Conservation (phyloP, 2,888 invertebrate genomes). For the Oxystoma pomonae region DNA sequence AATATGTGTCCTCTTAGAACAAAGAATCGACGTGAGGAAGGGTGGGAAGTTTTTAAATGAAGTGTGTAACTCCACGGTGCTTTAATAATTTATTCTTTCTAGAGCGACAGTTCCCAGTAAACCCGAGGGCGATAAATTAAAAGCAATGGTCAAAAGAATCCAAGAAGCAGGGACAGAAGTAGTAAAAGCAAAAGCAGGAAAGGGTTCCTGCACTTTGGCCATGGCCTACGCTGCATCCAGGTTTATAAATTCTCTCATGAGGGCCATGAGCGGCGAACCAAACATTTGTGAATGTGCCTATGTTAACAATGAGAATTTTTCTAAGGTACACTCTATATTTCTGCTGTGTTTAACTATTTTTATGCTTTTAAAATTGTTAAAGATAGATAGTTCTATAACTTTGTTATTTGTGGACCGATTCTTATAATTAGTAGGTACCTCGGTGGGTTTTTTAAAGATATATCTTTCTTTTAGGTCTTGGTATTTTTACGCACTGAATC, state of each 20-base stretch:
- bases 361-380: too few relatives aligned
- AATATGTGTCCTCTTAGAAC: too few relatives aligned
- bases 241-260: slow-evolving; percentile 61
- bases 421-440: too few relatives aligned
- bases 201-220: slow-evolving; percentile 93
- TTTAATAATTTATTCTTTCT: slow-evolving; percentile 2
- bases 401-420: too few relatives aligned
- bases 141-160: slow-evolving; percentile 81
- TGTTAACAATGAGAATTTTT: slow-evolving; percentile 66
- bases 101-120: slow-evolving; percentile 68
- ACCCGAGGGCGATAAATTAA: slow-evolving; percentile 70
- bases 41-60: too few relatives aligned
- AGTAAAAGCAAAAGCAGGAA: slow-evolving; percentile 93
- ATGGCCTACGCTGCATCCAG: slow-evolving; percentile 89
- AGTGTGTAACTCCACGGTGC: too few relatives aligned
- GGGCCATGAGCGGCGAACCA: slow-evolving; percentile 73
- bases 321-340: slow-evolving; percentile 83
- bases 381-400: too few relatives aligned
- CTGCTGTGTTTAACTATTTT: too few relatives aligned
- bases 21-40: too few relatives aligned
- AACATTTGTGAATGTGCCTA: slow-evolving; percentile 85
- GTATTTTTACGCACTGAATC: too few relatives aligned
- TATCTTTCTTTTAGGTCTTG: too few relatives aligned
- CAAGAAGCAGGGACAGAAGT: slow-evolving; percentile 95
- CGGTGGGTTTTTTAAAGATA: too few relatives aligned